Percentiles rank a stretch among this genome's conserved stretches.
Conservation (phyloP, 2,797 vertebrate genomes). For the Botia kubotai region DNA sequence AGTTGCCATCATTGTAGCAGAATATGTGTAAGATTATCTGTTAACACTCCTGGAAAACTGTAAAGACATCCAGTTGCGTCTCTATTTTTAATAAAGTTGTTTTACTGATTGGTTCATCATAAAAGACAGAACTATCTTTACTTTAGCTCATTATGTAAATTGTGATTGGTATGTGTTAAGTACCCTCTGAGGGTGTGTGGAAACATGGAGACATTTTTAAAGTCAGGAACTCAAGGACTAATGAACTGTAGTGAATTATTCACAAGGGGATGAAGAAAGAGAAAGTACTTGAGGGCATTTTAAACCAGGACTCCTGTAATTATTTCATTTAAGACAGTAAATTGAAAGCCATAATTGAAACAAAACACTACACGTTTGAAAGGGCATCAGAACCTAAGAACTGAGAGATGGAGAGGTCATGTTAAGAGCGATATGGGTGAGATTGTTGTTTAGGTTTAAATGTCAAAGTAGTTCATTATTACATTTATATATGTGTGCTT, state of each 20-base stretch:
- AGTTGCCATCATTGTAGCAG: no score
- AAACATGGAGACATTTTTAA: conserved; percentile 8
- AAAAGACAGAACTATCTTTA: not conserved
- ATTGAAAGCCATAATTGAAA: conserved; percentile 45
- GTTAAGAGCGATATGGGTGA: not conserved
- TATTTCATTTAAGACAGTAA: conserved; percentile 51
- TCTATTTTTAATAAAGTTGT: conserved; percentile 7
- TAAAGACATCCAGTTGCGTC: not conserved
- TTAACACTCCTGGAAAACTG: not conserved
- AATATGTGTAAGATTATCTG: no score
- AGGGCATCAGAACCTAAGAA: conserved; percentile 16
- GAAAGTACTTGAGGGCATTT: conserved; percentile 40
- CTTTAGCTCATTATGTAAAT: conserved; percentile 10
- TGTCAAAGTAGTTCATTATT: not conserved
- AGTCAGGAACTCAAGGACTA: conserved; percentile 18
- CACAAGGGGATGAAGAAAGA: conserved; percentile 21
- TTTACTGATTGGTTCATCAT: not conserved
- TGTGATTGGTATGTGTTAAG: not conserved
- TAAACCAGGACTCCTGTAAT: conserved; percentile 47
- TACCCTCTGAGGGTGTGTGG: not conserved
- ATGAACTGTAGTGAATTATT: conserved; percentile 49
- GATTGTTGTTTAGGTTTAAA: not conserved
- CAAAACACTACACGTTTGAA: conserved; percentile 35
- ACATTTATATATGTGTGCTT: no score
- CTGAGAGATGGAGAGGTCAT: not conserved